Conservation (phyloP, 2,888 invertebrate species). For the Orthonevra nobilis region DNA sequence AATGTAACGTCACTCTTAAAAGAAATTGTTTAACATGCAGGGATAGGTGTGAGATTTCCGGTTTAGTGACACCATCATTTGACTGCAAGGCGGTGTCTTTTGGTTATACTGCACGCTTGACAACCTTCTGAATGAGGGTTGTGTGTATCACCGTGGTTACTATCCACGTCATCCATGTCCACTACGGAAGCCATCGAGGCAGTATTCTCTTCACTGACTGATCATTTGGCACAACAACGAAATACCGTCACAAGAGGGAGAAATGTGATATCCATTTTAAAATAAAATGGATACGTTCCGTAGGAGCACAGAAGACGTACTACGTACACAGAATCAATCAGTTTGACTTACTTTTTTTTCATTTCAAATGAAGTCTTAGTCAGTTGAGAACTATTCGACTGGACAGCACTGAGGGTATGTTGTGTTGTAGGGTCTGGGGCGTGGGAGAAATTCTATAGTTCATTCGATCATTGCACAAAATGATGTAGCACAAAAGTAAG, state of each 20-base stretch:
- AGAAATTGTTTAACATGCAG: too few species aligned
- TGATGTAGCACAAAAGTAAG: slow-evolving; percentile 21
- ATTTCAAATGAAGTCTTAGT: slow-evolving; percentile 15
- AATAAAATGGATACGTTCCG: slow-evolving; percentile 27
- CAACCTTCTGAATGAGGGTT: slow-evolving; percentile 10
- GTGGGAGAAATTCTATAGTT: slow-evolving; percentile 44
- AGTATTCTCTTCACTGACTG: slow-evolving; percentile 26
- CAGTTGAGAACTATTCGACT: not conserved
- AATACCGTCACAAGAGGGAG: slow-evolving; percentile 21
- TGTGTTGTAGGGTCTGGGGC: slow-evolving; percentile 23
- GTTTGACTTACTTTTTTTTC: slow-evolving; percentile 11
- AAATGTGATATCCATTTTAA: slow-evolving; percentile 36
- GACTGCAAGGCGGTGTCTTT: not conserved
- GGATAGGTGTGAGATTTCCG: slow-evolving; percentile 47
- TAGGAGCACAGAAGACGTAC: slow-evolving; percentile 17
- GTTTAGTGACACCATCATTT: slow-evolving; percentile 20
- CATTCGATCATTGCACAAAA: slow-evolving; percentile 1
- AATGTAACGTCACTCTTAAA: too few species aligned
- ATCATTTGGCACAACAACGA: slow-evolving; percentile 29
- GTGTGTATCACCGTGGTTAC: slow-evolving; percentile 7
- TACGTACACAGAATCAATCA: not conserved
- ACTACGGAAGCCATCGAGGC: slow-evolving; percentile 26
- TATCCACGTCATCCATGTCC: slow-evolving; percentile 5
- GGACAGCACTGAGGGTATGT: not conserved
- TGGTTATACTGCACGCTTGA: too few species aligned